Percentiles rank a stretch among this genome's conserved stretches.
These are phyloP conservation scores for Monochamus saltuarius DNA, from an alignment of 1,140 invertebrate genomes.

Conservation along the genomic window DNA sequence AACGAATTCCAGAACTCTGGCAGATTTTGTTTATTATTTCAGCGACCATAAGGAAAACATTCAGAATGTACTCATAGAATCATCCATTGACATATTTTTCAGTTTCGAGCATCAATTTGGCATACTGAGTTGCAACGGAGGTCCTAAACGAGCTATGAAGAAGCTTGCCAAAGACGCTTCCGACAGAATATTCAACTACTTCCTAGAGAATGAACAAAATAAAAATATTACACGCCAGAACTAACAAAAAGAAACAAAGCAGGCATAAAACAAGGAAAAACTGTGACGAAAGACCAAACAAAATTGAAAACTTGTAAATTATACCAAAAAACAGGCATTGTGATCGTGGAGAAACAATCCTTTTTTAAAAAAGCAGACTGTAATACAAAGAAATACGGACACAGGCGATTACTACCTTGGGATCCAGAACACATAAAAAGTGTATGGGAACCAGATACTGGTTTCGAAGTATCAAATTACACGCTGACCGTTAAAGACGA, in stretches of 20 bases:
- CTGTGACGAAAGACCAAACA: conserved; percentile 2
- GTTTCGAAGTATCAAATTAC: background rate
- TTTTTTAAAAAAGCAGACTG: conserved; percentile 4
- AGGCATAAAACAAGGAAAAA: conserved; percentile 4
- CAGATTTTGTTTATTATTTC: conserved; percentile 26
- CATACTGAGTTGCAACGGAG: conserved; percentile 21
- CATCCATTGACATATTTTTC: conserved; percentile 18
- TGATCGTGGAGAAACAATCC: background rate
- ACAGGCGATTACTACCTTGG: conserved; percentile 6
- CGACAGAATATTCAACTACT: conserved; percentile 21
- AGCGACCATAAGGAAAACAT: conserved; percentile 18
- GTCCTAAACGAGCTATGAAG: conserved; percentile 24
- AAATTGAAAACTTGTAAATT: conserved; percentile 9
- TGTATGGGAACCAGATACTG: background rate
- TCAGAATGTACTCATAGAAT: conserved; percentile 13
- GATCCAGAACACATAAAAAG: conserved; percentile 1
- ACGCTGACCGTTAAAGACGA: background rate
- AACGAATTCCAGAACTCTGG: conserved; percentile 11
- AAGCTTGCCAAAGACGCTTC: conserved; percentile 28
- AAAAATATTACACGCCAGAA: conserved; percentile 13
- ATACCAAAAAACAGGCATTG: conserved; percentile 6
- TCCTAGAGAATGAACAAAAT: conserved; percentile 5
- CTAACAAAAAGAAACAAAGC: conserved; percentile 7
- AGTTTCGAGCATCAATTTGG: conserved; percentile 25
- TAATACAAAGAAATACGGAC: conserved; percentile 5